Conservation (phyloP, 1,140 invertebrate species). For the Araneus ventricosus region DNA sequence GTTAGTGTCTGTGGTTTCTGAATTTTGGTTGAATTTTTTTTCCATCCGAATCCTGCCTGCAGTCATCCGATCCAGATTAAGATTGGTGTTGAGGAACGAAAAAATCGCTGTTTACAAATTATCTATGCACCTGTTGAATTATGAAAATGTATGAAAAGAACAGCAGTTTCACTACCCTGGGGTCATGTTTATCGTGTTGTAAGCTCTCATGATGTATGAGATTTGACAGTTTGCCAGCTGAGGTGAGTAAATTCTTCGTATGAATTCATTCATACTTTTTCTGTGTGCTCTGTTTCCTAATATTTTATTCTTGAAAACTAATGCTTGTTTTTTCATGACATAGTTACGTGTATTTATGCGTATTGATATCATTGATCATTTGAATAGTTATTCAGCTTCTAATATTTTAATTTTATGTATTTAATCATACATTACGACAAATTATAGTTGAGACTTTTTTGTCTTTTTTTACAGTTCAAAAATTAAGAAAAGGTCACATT, state of each 20-base stretch:
- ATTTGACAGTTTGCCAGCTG: constrained; percentile 60
- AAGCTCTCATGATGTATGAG: constrained; percentile 52
- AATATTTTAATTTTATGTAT: too few relatives aligned
- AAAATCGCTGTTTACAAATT: not conserved
- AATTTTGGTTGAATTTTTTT: constrained; percentile 14
- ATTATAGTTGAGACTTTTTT: too few relatives aligned
- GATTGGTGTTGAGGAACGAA: not conserved
- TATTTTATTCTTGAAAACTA: too few relatives aligned
- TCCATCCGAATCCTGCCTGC: constrained; percentile 37
- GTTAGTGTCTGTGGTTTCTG: constrained; percentile 4
- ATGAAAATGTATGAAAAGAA: constrained; percentile 28
- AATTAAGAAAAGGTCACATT: too few relatives aligned
- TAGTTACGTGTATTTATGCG: too few relatives aligned
- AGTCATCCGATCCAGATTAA: constrained; percentile 27
- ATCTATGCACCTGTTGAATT: constrained; percentile 4
- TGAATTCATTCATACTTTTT: not conserved
- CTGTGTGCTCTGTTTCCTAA: too few relatives aligned
- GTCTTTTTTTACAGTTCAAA: too few relatives aligned
- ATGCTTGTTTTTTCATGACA: too few relatives aligned
- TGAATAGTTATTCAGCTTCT: too few relatives aligned
- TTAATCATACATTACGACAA: too few relatives aligned
- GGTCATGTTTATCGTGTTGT: constrained; percentile 5
- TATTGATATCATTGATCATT: too few relatives aligned
- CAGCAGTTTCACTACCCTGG: not conserved
- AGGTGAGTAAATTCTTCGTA: constrained; percentile 50